These are phyloP conservation scores for Paradisaea rubra DNA, from an alignment of 2,113 vertebrate species.

Conservation along the genomic window DNA sequence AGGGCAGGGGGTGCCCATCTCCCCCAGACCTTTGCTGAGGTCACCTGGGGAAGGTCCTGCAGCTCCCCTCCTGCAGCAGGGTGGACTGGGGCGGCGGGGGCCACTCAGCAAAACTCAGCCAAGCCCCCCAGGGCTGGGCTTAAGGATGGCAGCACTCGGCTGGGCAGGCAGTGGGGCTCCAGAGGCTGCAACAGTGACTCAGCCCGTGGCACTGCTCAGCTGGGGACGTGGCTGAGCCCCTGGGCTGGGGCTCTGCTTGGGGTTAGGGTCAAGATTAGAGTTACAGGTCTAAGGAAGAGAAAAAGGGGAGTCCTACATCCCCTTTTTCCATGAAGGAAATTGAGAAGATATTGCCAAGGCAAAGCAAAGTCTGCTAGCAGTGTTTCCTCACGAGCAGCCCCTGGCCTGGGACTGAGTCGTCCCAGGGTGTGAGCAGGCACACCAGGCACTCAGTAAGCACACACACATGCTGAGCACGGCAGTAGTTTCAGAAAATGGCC, in stretches of 20 bases:
- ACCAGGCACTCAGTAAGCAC: not conserved
- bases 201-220: accelerated
- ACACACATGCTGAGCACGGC: not conserved
- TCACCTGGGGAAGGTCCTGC: not conserved
- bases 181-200: not conserved
- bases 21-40: not conserved
- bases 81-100: not conserved
- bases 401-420: not conserved
- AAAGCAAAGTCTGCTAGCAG: not conserved
- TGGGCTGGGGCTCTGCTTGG: accelerated
- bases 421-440: not conserved
- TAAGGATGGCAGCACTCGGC: accelerated
- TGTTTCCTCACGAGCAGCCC: not conserved
- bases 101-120: not conserved
- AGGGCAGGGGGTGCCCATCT: not conserved
- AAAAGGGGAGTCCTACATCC: not conserved
- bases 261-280: not conserved
- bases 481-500: not conserved
- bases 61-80: not conserved
- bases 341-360: not conserved
- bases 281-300: not conserved
- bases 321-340: not conserved
- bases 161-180: accelerated
- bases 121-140: accelerated
- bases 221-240: not conserved